Conservation (phyloP, 2,888 invertebrate species). For the Cistogaster globosa region DNA sequence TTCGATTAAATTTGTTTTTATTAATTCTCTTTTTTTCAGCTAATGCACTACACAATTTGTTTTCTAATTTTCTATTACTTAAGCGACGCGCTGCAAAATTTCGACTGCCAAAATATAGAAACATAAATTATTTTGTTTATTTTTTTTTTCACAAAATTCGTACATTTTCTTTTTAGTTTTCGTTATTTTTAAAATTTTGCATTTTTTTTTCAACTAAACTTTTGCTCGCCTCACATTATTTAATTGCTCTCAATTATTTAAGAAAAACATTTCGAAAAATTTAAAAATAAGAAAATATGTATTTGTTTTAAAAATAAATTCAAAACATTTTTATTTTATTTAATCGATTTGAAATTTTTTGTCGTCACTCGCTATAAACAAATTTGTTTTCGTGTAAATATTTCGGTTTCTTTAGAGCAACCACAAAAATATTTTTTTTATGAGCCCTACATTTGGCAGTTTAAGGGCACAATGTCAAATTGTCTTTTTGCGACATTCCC, state of each 20-base stretch:
- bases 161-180: conserved; percentile 49
- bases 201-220: conserved; percentile 30
- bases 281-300: conserved; percentile 29
- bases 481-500: too few species aligned
- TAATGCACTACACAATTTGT: conserved; percentile 22
- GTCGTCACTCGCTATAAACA: conserved; percentile 33
- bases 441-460: conserved; percentile 15
- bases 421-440: neutral
- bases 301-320: conserved; percentile 71
- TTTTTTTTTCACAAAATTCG: neutral
- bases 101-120: conserved; percentile 70
- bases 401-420: conserved; percentile 13
- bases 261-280: conserved; percentile 8
- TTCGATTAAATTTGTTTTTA: too few species aligned
- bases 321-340: conserved; percentile 39
- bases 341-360: conserved; percentile 39
- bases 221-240: conserved; percentile 41
- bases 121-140: conserved; percentile 1
- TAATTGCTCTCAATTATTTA: conserved; percentile 40
- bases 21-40: conserved; percentile 1
- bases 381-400: conserved; percentile 17
- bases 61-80: conserved; percentile 61
- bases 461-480: too few species aligned
- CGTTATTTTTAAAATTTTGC: conserved; percentile 36
- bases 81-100: conserved; percentile 70